These are phyloP conservation scores for Drepana falcataria DNA, from an alignment of 2,888 invertebrate species.

Conservation along the genomic window DNA sequence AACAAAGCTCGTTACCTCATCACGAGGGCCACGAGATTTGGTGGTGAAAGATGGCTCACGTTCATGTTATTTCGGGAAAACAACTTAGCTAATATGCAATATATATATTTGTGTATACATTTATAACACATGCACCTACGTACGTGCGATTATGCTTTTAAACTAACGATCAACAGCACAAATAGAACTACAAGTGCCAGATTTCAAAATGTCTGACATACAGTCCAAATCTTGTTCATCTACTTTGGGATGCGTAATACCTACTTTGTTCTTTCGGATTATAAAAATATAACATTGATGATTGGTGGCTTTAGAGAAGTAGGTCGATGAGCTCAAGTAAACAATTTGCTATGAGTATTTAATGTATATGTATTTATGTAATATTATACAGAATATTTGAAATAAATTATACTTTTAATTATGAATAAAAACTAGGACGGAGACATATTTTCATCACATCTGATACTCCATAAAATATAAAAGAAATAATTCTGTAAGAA, in stretches of 20 bases:
- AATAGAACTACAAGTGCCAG: constrained; percentile 2
- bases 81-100: constrained; percentile 12
- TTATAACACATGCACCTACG: neutral
- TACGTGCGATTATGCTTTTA: constrained; percentile 2
- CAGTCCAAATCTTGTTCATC: constrained; percentile 3
- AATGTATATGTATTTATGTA: no score
- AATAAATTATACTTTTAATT: no score
- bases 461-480: no score
- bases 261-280: neutral
- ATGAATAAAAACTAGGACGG: no score
- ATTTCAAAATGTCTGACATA: neutral
- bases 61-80: constrained; percentile 36
- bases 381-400: no score
- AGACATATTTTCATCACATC: no score
- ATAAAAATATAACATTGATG: neutral
- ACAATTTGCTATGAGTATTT: no score
- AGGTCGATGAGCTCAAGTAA: neutral
- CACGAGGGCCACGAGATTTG: constrained; percentile 22
- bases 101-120: constrained; percentile 6
- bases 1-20: constrained; percentile 33
- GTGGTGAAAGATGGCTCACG: constrained; percentile 28
- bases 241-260: neutral
- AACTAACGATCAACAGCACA: constrained; percentile 1
- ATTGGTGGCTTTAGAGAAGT: neutral
- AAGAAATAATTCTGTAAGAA: no score